Base-by-base conservation (phyloP, 1,140 invertebrate genomes). In the Dysdera silvatica region DNA sequence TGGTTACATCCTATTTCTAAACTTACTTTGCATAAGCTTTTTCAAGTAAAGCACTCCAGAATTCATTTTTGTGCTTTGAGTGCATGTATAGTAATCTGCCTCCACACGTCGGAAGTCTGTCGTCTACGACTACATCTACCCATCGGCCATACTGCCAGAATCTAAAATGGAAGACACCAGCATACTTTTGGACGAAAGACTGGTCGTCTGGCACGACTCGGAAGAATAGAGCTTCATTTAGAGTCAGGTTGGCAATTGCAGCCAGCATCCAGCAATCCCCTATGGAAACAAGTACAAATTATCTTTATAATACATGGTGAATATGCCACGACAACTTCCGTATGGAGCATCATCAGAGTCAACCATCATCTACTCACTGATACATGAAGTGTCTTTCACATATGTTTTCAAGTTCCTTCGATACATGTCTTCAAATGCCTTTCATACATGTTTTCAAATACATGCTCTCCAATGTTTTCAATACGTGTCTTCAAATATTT, bases 181-280 rank as follows among this genome's bases (percentile, higher is more conserved):
- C 88, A 73, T 97, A 95, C 31, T 91, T 87, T 28, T 87, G 66
- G 10, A 72, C 84, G 74, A 98, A 99, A 70, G 84, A 85, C 75
- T 99, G 95, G 73, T 98, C 94, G 73, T 91, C 85, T 0, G 93
- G 92, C 18, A 98, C 93, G 53, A 99, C 89, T 80, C 92, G 88
- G 75, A 88, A 86, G 77, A 98, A 96, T 47, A 98, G 75, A 69
- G 84, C 82, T 40, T 85, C 81, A 74, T 93, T 87, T 66, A 97
- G 81, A 0, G 95, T 97, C 28, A 99, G 79, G 77, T 95, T 97
- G 5, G 94, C 94, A 0, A 96, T 86, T 32, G 95, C 96, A 33
- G 95, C 95, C 67, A 98, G 76, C 0, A 98, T 79, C 95, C 95
- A 98, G 74, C 95, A 99, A 74, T 98, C 95, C 52, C 95, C 83